Conservation (phyloP, 2,888 invertebrate species). For the Apocheima hispidaria region DNA sequence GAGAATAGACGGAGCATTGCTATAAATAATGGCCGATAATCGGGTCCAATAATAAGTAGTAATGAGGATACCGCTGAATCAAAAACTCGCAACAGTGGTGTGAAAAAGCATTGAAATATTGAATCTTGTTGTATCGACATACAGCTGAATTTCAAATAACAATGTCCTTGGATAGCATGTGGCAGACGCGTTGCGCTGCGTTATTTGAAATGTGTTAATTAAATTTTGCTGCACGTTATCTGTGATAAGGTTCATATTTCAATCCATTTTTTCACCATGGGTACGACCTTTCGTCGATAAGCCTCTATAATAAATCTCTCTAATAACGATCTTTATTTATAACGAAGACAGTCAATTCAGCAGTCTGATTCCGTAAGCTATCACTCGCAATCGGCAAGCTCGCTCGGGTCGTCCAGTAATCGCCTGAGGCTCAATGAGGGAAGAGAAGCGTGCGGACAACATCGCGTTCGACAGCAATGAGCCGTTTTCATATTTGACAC, state of each 20-base stretch:
- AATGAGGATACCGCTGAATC: too few species aligned
- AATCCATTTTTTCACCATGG: not conserved
- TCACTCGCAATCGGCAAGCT: not conserved
- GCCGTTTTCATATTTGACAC: too few species aligned
- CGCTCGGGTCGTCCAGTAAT: too few species aligned
- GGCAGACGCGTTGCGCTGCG: too few species aligned
- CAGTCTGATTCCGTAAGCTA: not conserved
- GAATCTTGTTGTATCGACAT: not conserved
- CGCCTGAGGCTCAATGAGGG: too few species aligned
- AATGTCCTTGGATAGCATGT: too few species aligned
- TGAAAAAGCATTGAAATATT: too few species aligned
- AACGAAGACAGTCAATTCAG: not conserved
- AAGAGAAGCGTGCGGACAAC: too few species aligned
- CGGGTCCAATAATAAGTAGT: not conserved
- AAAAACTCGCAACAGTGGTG: too few species aligned
- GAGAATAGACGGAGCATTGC: conserved; percentile 4
- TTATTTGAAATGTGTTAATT: too few species aligned
- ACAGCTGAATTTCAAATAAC: not conserved
- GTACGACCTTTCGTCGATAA: not conserved
- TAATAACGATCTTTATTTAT: not conserved
- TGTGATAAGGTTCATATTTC: not conserved
- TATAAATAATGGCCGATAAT: conserved; percentile 2
- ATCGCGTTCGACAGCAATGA: too few species aligned
- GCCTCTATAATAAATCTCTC: not conserved
- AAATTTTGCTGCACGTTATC: too few species aligned